phyloP scores from a whole-genome alignment of 2,797 vertebrate species.

The Spinus olivaceus region DNA sequence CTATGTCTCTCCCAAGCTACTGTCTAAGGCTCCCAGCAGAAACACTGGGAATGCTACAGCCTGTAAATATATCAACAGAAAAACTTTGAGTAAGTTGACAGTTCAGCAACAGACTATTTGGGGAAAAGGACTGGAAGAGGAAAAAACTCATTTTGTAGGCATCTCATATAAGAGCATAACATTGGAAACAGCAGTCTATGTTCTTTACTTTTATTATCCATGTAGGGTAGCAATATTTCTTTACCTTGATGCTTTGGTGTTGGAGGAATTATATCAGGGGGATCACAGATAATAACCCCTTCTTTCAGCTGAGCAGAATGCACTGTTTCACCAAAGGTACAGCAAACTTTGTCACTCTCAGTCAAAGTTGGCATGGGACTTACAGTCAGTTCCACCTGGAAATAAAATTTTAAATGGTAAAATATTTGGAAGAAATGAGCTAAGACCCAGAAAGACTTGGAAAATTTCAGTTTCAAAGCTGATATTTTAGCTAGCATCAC shows the following conservation, averaged over 20 bases:
- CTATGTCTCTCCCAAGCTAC: not conserved
- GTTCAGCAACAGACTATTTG: not conserved
- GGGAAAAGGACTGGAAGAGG: not conserved
- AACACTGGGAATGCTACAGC: not conserved
- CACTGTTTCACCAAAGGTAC: constrained; percentile 65
- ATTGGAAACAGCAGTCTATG: not conserved
- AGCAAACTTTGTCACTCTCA: constrained; percentile 59
- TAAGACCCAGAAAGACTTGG: not conserved
- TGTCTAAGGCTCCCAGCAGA: not conserved
- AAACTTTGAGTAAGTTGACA: not conserved
- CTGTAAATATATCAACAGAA: not conserved
- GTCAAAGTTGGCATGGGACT: constrained; percentile 71
- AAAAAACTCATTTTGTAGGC: not conserved
- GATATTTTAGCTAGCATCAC: not conserved
- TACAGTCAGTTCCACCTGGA: constrained; percentile 75
- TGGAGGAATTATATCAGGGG: constrained; percentile 74
- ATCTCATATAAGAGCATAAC: not conserved
- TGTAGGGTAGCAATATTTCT: not conserved
- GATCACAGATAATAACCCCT: constrained; percentile 61
- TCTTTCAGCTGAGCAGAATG: constrained; percentile 39
- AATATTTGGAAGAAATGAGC: not conserved
- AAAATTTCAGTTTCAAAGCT: not conserved
- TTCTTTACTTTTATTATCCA: not conserved
- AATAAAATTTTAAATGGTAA: not conserved
- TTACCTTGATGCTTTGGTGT: constrained; percentile 85